These are phyloP conservation scores for Drosophila willistoni DNA, from an alignment of 1,140 invertebrate species.

Conservation along the genomic window DNA sequence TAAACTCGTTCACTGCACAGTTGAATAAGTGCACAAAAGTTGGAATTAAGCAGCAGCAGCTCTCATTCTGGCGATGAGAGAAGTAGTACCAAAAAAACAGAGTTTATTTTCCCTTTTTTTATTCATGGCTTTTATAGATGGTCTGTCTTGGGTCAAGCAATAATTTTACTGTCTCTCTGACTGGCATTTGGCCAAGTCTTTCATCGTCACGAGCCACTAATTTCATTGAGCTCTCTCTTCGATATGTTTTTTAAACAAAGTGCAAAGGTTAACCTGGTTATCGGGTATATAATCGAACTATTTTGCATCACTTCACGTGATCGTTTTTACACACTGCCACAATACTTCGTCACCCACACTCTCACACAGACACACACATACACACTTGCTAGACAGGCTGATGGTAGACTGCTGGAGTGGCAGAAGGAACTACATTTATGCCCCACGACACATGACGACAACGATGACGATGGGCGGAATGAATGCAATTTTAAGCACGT, in stretches of 20 bases:
- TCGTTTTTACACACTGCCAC: not conserved
- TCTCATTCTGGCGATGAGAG: not conserved
- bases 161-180: no score
- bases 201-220: no score
- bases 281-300: no score
- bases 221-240: no score
- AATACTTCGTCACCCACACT: not conserved
- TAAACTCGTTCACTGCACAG: slow-evolving; percentile 70
- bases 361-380: no score
- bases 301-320: not conserved
- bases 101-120: no score
- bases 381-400: not conserved
- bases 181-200: no score
- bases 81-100: not conserved
- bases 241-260: no score
- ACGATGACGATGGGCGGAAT: slow-evolving; percentile 34
- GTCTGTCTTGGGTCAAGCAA: no score
- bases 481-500: slow-evolving; percentile 75
- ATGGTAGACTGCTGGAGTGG: not conserved
- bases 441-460: not conserved
- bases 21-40: slow-evolving; percentile 66
- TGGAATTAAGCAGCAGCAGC: slow-evolving; percentile 50
- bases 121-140: no score
- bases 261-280: no score
- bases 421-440: not conserved